Conservation (phyloP, 2,113 vertebrate genomes). For the Heptranchias perlo region DNA sequence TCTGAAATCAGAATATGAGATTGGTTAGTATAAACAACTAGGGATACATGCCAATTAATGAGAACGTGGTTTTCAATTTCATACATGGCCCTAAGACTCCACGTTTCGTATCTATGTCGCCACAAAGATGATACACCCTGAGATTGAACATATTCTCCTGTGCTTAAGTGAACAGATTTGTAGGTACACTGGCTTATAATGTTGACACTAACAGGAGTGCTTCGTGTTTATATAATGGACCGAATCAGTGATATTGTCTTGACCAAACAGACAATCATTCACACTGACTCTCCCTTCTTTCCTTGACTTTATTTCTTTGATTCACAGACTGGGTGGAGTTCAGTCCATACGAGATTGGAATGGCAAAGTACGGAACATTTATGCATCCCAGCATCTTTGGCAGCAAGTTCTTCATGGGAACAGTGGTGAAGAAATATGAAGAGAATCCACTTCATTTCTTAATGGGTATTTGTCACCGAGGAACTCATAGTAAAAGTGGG, state of each 20-base stretch:
- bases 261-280: not conserved
- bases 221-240: not conserved
- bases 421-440: conserved; percentile 77
- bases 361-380: conserved; percentile 97
- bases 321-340: conserved; percentile 95
- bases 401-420: conserved; percentile 98
- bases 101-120: no score
- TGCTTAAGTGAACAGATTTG: not conserved
- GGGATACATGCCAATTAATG: not conserved
- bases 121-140: not conserved
- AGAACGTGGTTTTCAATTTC: not conserved
- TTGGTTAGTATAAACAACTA: not conserved
- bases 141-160: not conserved
- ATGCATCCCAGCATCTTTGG: conserved; percentile 92
- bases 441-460: conserved; percentile 96
- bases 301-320: conserved; percentile 21
- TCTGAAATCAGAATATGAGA: not conserved
- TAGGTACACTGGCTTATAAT: not conserved
- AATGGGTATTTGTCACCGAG: conserved; percentile 69
- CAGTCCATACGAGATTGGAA: conserved; percentile 92
- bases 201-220: not conserved
- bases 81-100: not conserved
- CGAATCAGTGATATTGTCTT: not conserved
- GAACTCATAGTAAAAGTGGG: not conserved
- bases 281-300: not conserved